Evolutionary conservation across 2,113 vertebrate genomes (phyloP).

Genomic region (Coregonus clupeaformis): DNA sequence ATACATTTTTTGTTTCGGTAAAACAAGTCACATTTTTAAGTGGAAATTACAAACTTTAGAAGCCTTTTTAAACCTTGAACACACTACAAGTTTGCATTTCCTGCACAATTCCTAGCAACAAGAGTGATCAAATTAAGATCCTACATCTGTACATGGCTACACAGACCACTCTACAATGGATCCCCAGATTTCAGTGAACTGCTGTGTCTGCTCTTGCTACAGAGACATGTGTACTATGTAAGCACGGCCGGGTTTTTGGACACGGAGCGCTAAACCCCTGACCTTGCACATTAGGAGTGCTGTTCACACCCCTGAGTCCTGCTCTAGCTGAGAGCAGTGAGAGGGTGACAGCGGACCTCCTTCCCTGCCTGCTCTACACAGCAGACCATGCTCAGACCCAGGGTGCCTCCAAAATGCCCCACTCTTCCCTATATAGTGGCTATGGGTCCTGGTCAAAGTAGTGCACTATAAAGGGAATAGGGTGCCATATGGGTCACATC

Average conservation of each 20-base stretch:
- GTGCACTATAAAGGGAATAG: too few species aligned
- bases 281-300: slow-evolving; percentile 47
- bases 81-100: too few species aligned
- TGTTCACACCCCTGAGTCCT: slow-evolving; percentile 47
- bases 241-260: neutral
- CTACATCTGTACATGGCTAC: slow-evolving; percentile 9
- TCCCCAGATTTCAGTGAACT: slow-evolving; percentile 47
- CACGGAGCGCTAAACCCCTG: slow-evolving; percentile 41
- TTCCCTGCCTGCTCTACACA: neutral
- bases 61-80: too few species aligned
- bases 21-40: too few species aligned
- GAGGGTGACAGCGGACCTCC: slow-evolving; percentile 1
- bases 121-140: too few species aligned
- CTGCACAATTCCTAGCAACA: too few species aligned
- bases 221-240: slow-evolving; percentile 19
- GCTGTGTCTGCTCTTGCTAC: slow-evolving; percentile 46
- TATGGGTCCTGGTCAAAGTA: too few species aligned
- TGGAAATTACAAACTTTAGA: too few species aligned
- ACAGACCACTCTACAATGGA: slow-evolving; percentile 48
- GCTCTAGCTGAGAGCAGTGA: slow-evolving; percentile 17
- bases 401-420: neutral
- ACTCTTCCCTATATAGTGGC: too few species aligned
- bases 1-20: too few species aligned
- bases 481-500: too few species aligned
- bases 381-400: neutral